Conservation (phyloP, 92 coral and sea anemone species). For the Heteractis magnifica region DNA sequence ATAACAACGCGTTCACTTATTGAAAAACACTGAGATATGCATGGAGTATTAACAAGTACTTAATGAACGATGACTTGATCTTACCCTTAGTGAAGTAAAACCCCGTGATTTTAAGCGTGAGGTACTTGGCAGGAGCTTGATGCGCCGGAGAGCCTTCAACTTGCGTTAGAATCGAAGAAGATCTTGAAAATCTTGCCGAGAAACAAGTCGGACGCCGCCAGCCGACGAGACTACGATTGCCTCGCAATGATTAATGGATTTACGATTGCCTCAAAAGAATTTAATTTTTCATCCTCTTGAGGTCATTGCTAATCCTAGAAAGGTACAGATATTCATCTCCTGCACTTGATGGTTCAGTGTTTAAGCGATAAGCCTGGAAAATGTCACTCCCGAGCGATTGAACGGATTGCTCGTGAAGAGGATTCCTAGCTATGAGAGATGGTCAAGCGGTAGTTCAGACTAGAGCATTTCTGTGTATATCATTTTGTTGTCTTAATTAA, state of each 20-base stretch:
- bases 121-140: too few relatives aligned
- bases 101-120: not conserved
- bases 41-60: not conserved
- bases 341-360: not conserved
- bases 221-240: not conserved
- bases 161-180: not conserved
- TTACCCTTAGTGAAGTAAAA: not conserved
- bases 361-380: not conserved
- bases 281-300: not conserved
- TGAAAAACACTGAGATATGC: not conserved
- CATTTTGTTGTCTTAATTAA: conserved; percentile 15
- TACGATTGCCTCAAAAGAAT: not conserved
- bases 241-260: not conserved
- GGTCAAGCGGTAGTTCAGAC: not conserved
- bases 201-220: not conserved
- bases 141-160: not conserved
- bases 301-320: not conserved
- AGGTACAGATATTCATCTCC: not conserved
- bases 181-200: not conserved
- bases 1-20: not conserved
- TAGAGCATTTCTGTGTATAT: not conserved
- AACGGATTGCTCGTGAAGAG: not conserved
- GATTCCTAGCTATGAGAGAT: not conserved
- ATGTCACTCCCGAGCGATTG: not conserved
- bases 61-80: not conserved